Conservation (phyloP, 2,888 invertebrate genomes). For the Microplitis manilae region DNA sequence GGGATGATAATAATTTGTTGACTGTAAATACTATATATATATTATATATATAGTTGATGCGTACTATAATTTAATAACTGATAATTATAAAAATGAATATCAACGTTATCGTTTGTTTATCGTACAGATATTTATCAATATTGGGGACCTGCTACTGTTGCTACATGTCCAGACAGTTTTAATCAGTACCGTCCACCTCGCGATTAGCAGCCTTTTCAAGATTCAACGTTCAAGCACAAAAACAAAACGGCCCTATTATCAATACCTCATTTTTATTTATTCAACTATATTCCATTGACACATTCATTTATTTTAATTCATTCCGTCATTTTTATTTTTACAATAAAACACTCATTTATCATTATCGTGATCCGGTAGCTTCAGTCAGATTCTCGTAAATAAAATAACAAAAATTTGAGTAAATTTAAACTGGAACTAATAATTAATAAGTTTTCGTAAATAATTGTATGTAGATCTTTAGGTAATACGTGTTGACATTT, state of each 20-base stretch:
- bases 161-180: conserved; percentile 64
- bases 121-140: conserved; percentile 56
- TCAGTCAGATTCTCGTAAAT: neutral
- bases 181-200: conserved; percentile 68
- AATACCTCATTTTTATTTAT: neutral
- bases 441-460: neutral
- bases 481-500: neutral
- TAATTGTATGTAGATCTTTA: neutral
- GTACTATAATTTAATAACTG: conserved; percentile 14
- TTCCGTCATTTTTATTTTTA: conserved; percentile 8
- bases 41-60: conserved; percentile 3
- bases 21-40: conserved; percentile 12
- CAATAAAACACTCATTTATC: conserved; percentile 2
- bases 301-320: neutral
- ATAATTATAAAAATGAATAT: neutral
- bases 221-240: conserved; percentile 42
- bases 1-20: conserved; percentile 16
- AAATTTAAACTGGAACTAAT: neutral
- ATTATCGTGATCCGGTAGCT: neutral
- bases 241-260: conserved; percentile 15
- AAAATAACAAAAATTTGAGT: neutral
- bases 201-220: conserved; percentile 54
- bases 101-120: conserved; percentile 32
- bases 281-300: neutral
- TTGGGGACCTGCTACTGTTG: conserved; percentile 62